phyloP scores from a whole-genome alignment of 2,888 invertebrate species.

The Platerodrilus igneus region DNA sequence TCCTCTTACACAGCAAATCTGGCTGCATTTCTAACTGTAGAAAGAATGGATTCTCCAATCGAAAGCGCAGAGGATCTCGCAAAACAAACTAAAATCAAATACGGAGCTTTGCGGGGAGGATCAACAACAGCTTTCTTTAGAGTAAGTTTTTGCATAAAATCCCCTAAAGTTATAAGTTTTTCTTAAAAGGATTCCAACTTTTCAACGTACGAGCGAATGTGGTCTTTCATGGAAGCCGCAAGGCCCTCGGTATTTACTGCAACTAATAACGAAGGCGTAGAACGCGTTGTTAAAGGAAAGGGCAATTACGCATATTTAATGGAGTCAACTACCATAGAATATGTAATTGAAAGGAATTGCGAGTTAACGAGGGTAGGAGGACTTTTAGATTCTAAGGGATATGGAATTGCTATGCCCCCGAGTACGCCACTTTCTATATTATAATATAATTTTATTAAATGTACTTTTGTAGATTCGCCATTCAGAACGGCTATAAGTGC shows the following conservation, averaged over 20 bases:
- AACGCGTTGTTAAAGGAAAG: slow-evolving; percentile 78
- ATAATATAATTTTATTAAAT: no score
- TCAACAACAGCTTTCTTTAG: slow-evolving; percentile 93
- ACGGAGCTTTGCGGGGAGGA: slow-evolving; percentile 89
- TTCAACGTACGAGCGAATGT: slow-evolving; percentile 91
- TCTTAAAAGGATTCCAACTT: slow-evolving; percentile 94
- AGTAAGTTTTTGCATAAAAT: no score
- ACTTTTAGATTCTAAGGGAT: slow-evolving; percentile 89
- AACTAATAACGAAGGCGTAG: slow-evolving; percentile 85
- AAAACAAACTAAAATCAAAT: slow-evolving; percentile 94
- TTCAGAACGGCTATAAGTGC: slow-evolving; percentile 91
- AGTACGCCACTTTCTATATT: no score
- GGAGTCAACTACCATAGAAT: slow-evolving; percentile 97
- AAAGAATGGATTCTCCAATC: slow-evolving; percentile 91
- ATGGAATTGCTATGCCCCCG: slow-evolving; percentile 91
- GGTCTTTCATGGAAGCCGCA: slow-evolving; percentile 89
- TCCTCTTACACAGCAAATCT: slow-evolving; percentile 95
- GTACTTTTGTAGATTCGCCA: slow-evolving; percentile 71
- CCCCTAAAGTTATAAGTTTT: no score
- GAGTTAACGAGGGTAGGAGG: slow-evolving; percentile 89
- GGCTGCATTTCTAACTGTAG: slow-evolving; percentile 89
- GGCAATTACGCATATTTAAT: slow-evolving; percentile 93
- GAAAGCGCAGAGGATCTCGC: slow-evolving; percentile 94
- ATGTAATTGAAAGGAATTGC: slow-evolving; percentile 84
- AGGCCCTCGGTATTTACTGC: slow-evolving; percentile 82